These are phyloP conservation scores for Morbakka virulenta DNA, from an alignment of 30 jellyfish, hydroid and myxozoan genomes.

Conservation along the genomic window DNA sequence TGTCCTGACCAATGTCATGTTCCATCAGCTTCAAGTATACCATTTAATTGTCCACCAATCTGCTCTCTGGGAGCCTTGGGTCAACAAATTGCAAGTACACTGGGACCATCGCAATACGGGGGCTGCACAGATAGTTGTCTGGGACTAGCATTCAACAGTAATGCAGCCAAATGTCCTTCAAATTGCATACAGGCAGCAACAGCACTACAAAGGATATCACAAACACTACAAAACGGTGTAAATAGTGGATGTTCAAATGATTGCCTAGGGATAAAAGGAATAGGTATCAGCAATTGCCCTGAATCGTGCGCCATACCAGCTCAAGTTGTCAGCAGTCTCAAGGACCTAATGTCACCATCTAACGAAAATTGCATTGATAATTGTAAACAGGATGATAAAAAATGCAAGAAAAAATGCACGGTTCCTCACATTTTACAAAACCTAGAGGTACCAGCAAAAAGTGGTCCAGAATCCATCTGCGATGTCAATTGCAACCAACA, in stretches of 20 bases:
- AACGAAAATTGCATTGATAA: background rate
- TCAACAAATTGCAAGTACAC: background rate
- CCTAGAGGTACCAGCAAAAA: background rate
- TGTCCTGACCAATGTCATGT: background rate
- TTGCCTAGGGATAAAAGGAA: background rate
- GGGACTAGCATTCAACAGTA: background rate
- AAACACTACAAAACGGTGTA: background rate
- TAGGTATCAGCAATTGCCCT: background rate
- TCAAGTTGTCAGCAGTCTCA: background rate
- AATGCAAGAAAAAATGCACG: background rate
- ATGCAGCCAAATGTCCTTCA: background rate
- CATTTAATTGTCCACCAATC: conserved; percentile 19
- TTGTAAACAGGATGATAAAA: background rate
- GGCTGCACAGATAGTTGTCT: background rate
- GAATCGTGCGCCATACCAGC: background rate
- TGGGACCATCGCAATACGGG: background rate
- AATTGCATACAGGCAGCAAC: background rate
- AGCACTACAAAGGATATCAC: background rate
- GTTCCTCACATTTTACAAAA: background rate
- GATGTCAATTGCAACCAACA: background rate
- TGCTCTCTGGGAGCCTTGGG: background rate
- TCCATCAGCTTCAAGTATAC: background rate
- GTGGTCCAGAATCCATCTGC: background rate
- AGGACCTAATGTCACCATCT: background rate
- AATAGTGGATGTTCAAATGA: background rate